These are phyloP conservation scores for Trichopoda pennipes DNA, from an alignment of 2,888 invertebrate genomes.

Conservation along the genomic window DNA sequence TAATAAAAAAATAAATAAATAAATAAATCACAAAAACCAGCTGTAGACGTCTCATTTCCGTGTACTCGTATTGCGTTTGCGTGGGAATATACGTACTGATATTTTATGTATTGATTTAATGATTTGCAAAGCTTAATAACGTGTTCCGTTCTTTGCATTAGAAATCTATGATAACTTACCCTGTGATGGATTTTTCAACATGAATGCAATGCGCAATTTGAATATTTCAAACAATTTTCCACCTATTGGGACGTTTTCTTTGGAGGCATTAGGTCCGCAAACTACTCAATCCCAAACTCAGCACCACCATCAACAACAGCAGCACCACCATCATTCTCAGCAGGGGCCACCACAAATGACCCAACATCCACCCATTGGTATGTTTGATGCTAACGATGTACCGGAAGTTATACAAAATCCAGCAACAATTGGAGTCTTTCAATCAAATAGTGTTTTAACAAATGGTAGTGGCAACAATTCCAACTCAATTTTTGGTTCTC, in stretches of 20 bases:
- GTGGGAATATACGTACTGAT: neutral
- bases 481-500: constrained; percentile 78
- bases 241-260: constrained; percentile 81
- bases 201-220: constrained; percentile 80
- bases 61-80: neutral
- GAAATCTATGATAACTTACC: constrained; percentile 80
- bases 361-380: constrained; percentile 77
- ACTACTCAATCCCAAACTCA: constrained; percentile 69
- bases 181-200: constrained; percentile 79
- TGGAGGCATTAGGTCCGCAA: constrained; percentile 77
- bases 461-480: constrained; percentile 77
- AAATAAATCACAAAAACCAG: neutral
- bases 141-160: constrained; percentile 61
- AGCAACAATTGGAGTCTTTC: constrained; percentile 80
- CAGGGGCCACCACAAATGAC: constrained; percentile 73
- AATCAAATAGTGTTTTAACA: constrained; percentile 79
- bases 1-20: neutral
- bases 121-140: neutral
- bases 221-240: constrained; percentile 80
- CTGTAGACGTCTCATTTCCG: constrained; percentile 5
- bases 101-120: neutral
- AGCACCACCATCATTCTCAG: constrained; percentile 65
- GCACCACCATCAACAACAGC: constrained; percentile 71
- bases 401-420: constrained; percentile 78
- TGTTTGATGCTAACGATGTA: constrained; percentile 79